Conservation (phyloP, 2,113 vertebrate species). For the Zosterops japonicus region DNA sequence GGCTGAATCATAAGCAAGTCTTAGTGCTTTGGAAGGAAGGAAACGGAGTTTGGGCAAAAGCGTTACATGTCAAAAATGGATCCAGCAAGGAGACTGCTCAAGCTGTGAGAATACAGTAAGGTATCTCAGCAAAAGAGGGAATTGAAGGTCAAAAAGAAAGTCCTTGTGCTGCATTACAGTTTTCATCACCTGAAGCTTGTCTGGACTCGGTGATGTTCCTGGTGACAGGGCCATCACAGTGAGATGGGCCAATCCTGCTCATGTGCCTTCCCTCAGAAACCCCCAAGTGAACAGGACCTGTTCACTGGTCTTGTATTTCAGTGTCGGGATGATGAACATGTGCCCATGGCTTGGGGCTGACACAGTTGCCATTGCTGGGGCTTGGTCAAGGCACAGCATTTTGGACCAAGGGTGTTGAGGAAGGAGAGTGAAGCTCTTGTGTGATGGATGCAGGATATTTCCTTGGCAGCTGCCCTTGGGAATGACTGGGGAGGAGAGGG, state of each 20-base stretch:
- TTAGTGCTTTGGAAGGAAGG: constrained; percentile 17
- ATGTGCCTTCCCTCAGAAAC: neutral
- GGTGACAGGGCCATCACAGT: neutral
- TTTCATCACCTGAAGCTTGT: neutral
- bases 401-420: neutral
- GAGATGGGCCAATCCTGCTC: neutral
- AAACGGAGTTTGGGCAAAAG: constrained; percentile 16
- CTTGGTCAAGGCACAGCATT: neutral
- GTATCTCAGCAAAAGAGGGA: neutral
- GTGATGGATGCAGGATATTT: neutral
- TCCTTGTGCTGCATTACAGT: neutral
- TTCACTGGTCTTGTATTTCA: fast-evolving
- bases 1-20: constrained; percentile 50
- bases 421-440: neutral
- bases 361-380: neutral
- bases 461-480: neutral
- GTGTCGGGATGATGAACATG: neutral
- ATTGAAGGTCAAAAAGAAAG: neutral
- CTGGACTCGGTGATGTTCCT: neutral
- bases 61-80: neutral
- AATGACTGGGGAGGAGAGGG: neutral
- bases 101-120: neutral
- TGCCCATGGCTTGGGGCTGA: neutral
- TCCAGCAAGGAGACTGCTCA: constrained; percentile 11
- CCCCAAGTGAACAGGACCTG: neutral